phyloP scores from a whole-genome alignment of 2,797 vertebrate genomes.

The Stomatorhinus walkeri region DNA sequence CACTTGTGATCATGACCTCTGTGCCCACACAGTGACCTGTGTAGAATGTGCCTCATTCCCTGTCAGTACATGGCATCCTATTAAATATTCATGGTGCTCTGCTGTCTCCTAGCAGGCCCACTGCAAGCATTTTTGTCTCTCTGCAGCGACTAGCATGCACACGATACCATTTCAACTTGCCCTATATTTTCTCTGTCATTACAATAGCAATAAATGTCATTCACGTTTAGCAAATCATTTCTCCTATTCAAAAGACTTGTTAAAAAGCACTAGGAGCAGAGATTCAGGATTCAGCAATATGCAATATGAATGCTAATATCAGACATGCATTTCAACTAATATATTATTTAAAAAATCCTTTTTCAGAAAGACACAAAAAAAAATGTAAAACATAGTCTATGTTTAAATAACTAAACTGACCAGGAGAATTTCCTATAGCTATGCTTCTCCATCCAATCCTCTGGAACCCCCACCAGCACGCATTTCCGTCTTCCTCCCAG shows the following conservation, averaged over 20 bases:
- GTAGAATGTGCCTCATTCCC: neutral
- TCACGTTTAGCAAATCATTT: neutral
- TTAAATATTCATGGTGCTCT: slow-evolving; percentile 20
- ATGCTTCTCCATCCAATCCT: neutral
- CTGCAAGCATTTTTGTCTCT: neutral
- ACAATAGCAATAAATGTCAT: slow-evolving; percentile 9
- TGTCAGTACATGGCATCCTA: slow-evolving; percentile 8
- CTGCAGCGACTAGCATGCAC: neutral
- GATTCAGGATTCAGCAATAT: neutral
- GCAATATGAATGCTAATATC: slow-evolving; percentile 1
- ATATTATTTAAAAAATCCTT: neutral
- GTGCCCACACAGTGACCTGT: neutral
- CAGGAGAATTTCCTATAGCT: neutral
- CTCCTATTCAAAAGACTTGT: neutral
- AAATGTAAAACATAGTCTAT: neutral
- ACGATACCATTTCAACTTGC: neutral
- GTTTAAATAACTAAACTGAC: neutral
- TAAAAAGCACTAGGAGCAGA: neutral
- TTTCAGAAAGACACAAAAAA: neutral
- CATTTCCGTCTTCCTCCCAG: neutral
- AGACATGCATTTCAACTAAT: neutral
- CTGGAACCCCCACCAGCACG: neutral
- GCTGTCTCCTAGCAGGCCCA: slow-evolving; percentile 10
- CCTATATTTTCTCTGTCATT: slow-evolving; percentile 1
- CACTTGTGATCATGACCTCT: slow-evolving; percentile 7